Percentiles rank a stretch among this genome's conserved stretches.
Conservation (phyloP, 2,113 vertebrate genomes). For the Bos taurus region DNA sequence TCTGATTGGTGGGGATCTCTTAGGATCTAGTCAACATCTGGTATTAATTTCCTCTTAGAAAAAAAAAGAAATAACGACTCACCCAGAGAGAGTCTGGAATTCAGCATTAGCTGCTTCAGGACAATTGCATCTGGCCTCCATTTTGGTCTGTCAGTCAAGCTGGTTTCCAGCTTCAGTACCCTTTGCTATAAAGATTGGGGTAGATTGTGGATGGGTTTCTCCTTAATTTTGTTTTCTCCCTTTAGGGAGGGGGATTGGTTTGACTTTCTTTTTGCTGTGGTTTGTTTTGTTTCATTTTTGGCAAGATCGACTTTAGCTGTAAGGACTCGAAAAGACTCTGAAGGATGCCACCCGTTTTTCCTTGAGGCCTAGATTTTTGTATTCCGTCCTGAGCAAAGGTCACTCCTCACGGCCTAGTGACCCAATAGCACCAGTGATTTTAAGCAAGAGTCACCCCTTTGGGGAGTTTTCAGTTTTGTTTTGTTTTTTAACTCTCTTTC, state of each 20-base stretch:
- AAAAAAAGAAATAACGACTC: constrained; percentile 65
- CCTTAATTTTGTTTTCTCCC: background rate
- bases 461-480: constrained; percentile 42
- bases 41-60: constrained; percentile 64
- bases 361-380: constrained; percentile 55
- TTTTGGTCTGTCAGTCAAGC: constrained; percentile 54
- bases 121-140: constrained; percentile 50
- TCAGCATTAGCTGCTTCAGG: constrained; percentile 63
- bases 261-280: constrained; percentile 45
- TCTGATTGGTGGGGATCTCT: constrained; percentile 70
- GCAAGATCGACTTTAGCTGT: constrained; percentile 72
- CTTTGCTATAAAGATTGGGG: constrained; percentile 58
- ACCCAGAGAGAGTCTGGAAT: constrained; percentile 66
- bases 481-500: constrained; percentile 64
- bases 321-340: constrained; percentile 78
- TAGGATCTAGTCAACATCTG: constrained; percentile 68
- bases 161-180: constrained; percentile 45
- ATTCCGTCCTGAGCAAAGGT: constrained; percentile 63
- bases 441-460: constrained; percentile 58
- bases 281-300: constrained; percentile 59
- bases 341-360: constrained; percentile 65
- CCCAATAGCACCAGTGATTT: constrained; percentile 41
- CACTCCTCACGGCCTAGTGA: constrained; percentile 53
- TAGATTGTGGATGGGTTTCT: constrained; percentile 1
- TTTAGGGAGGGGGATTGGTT: constrained; percentile 37